Base-by-base conservation (phyloP, 2,113 vertebrate genomes). In the Gracilinanus agilis region DNA sequence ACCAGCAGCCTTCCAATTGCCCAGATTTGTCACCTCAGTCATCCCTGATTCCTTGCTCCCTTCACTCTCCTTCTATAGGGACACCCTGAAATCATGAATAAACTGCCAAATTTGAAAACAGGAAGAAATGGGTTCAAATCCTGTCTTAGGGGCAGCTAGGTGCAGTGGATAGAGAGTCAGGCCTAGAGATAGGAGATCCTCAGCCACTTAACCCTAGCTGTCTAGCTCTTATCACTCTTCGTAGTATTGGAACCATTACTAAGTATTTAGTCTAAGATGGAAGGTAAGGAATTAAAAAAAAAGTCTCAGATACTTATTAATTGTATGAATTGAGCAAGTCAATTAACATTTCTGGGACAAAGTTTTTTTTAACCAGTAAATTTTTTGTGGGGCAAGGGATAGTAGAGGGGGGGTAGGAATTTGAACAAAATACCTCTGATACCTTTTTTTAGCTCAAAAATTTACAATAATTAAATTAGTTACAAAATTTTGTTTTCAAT, bases 21-120 rank as follows among this genome's bases (percentile, higher is more conserved):
- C n/a, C 19, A 21, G n/a, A 7, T 8, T 1, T n/a, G 67, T n/a
- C 6, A 6, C 13, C n/a, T 21, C n/a, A 2, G n/a, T 40, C 5
- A 83, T 40, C n/a, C n/a, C 67, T 9, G 34, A 83, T 83, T 6
- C n/a, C n/a, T 83, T 19, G 0, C 16, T 83, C 19, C 67, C n/a
- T n/a, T 40, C 19, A 16, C 4, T 6, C 67, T 83, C n/a, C n/a
- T 19, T 83, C 19, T 83, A 16, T 19, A 40, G 13, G 16, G 67
- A 6, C 13, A 40, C 34, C 16, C 19, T 5, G 56, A 12, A 11
- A 75, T 75, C 61, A 83, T 16, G 0, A 1, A 34, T 67, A 34
- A 16, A 83, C 1, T 0, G 1, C 19, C 40, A 6, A 16, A n/a
- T 34, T n/a, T 75, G 61, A 29, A 75, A 1, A n/a, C 34, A 75